Evolutionary conservation across 2,888 invertebrate genomes (phyloP), one percentile per base, ranked within the genome.

Genomic region (Drosophila rellima): DNA sequence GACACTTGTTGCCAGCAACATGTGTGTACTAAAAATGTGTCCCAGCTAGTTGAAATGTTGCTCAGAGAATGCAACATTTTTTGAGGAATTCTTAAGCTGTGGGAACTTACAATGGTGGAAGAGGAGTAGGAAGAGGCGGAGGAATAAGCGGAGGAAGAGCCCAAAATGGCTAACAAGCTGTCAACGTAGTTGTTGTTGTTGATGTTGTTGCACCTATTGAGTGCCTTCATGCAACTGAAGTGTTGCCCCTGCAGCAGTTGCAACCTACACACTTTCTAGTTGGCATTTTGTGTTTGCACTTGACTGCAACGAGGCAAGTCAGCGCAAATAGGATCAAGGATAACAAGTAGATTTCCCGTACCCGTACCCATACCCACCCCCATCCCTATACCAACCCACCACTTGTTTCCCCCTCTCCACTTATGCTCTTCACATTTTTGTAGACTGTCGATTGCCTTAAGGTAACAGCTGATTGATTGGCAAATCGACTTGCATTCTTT

Each of bases 301-400:
- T 72, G 72, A 75, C 65, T 71, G 75, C 69, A 47, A 37, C 37
- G 20, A 26, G 20, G 35, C 56, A 56, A 56, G 29, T 31, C 48
- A 17, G 51, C 50, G 54, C 42, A 84, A 82, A 85, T 78, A 80
- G 80, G 69, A 82, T 77, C 75, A 78, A 79, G 76, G 74, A 72
- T 71, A 77, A 69, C 54, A 55, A 42, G 54, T 15, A n/a, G n/a
- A n/a, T n/a, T n/a, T n/a, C n/a, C n/a, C n/a, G n/a, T n/a, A n/a
- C n/a, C n/a, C n/a, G n/a, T n/a, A n/a, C n/a, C n/a, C n/a, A n/a
- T n/a, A 13, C 40, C 29, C 13, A 40, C 40, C 10, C 18, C 26
- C 15, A 15, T 2, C 11, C n/a, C 10, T n/a, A n/a, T n/a, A n/a
- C n/a, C 2, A 1, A n/a, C n/a, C 29, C 29, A 5, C 39, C 8